Evolutionary conservation across 2,113 vertebrate genomes (phyloP).

Genomic region (Tricholaema leucomelas): DNA sequence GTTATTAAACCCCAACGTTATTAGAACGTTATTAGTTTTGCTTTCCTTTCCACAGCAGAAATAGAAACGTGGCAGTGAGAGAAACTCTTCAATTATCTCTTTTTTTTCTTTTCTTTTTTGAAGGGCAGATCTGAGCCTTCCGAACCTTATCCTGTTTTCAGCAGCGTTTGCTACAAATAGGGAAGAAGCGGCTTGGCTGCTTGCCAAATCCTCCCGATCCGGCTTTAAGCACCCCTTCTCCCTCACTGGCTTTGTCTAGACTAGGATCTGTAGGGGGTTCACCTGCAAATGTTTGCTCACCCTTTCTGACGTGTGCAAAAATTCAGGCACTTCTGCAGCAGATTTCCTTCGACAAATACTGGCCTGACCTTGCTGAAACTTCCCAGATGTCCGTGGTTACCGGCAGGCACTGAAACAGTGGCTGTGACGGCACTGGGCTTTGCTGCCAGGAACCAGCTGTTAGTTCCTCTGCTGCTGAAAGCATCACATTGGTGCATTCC

Average conservation of each 20-base stretch:
- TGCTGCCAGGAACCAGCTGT: background rate
- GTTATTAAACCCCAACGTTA: conserved; percentile 52
- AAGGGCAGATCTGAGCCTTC: conserved; percentile 43
- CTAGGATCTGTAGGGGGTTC: background rate
- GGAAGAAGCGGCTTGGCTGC: conserved; percentile 8
- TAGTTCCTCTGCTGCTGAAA: background rate
- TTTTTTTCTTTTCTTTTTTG: conserved; percentile 25
- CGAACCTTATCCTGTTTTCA: conserved; percentile 50
- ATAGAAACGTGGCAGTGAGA: conserved; percentile 7
- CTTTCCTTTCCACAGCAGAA: conserved; percentile 52
- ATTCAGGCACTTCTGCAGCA: background rate
- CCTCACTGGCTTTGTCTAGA: conserved; percentile 21
- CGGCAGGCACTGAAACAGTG: background rate
- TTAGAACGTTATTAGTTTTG: conserved; percentile 56
- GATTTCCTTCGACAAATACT: background rate
- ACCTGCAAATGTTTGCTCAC: conserved; percentile 16
- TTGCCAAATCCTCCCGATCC: conserved; percentile 11
- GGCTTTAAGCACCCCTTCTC: background rate
- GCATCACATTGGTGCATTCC: background rate
- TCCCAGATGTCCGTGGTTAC: fast-evolving
- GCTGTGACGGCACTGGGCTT: background rate
- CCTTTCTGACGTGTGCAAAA: background rate
- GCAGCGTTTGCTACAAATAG: background rate
- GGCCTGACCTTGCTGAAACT: background rate
- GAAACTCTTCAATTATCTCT: conserved; percentile 60